Percentiles rank a stretch among this genome's conserved stretches.
phyloP scores from a whole-genome alignment of 2,113 vertebrate genomes.

The Tachysurus vachellii region DNA sequence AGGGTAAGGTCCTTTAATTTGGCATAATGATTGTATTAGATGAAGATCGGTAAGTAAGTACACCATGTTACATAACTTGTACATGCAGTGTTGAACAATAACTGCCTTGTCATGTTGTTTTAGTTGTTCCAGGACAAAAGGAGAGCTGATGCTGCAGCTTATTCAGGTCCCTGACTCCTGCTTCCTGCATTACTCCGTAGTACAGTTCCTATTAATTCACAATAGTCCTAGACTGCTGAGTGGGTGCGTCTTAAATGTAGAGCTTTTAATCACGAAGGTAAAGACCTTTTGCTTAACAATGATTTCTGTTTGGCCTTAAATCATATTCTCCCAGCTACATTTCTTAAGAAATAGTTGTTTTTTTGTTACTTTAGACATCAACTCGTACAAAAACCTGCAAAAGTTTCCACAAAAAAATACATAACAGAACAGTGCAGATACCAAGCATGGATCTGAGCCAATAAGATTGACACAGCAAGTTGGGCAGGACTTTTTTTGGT shows the following conservation, averaged over 20 bases:
- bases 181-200: background rate
- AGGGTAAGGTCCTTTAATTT: background rate
- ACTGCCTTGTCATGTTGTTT: background rate
- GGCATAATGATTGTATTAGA: background rate
- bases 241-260: constrained; percentile 8
- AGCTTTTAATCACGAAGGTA: constrained; percentile 10
- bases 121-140: background rate
- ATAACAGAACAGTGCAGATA: background rate
- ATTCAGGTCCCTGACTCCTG: constrained; percentile 24
- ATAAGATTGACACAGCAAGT: constrained; percentile 28
- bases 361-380: background rate
- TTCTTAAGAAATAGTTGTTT: background rate
- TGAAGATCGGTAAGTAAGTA: background rate
- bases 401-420: constrained; percentile 22
- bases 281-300: background rate
- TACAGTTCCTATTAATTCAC: background rate
- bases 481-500: constrained; percentile 26
- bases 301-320: background rate
- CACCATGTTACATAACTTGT: background rate
- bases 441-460: constrained; percentile 33
- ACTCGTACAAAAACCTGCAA: background rate
- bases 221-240: constrained; percentile 10
- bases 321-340: background rate
- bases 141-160: constrained; percentile 32
- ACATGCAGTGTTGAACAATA: background rate